Evolutionary conservation across 92 coral and sea anemone genomes (phyloP), one percentile per base, ranked within the genome.

Genomic region (Heliopora coerulea): DNA sequence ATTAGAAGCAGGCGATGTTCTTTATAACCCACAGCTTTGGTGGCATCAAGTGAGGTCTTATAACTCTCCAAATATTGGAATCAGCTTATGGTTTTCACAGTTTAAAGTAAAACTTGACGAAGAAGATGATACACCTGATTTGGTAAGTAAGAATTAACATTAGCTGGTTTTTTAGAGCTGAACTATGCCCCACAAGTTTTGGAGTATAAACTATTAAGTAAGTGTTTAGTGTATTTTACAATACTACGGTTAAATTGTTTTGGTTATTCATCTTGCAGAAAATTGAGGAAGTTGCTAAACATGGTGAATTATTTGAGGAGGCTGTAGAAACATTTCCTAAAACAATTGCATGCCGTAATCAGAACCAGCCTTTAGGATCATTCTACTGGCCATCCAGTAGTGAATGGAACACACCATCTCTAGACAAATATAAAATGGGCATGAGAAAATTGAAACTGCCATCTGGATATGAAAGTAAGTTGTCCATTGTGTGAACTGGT

Each of bases 41-140:
- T 93, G 98, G 98, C 98, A 93, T 66, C 98, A 93, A 76, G 98
- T 93, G 0, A 78, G 98, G 37, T 93, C 98, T 40, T 88, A 79
- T 67, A 84, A 91, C 26, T 93, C 91, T 39, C 98, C 98, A 52
- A 93, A 93, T 80, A 93, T 93, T 82, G 98, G 89, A 27, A 85
- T 93, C 63, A 86, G 96, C 23, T 73, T 93, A 31, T 93, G 98
- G 98, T 93, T 93, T 74, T 88, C 83, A 27, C 89, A 84, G 37
- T 93, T 93, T 56, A 74, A 84, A 35, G 85, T 80, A 8, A 65
- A 72, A 52, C 82, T 70, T 40, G 73, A 56, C 30, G 78, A 78
- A 46, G 19, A 54, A 28, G 49, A 54, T 63, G 49, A 49, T 25
- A 46, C 23, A 9, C n/a, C 19, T 0, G 76, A 46, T 15, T 7